A percentile compares a stretch with the other conserved stretches of the same genome.
These are phyloP conservation scores for Criorhina ranunculi DNA, from an alignment of 2,888 invertebrate genomes.

Conservation along the genomic window DNA sequence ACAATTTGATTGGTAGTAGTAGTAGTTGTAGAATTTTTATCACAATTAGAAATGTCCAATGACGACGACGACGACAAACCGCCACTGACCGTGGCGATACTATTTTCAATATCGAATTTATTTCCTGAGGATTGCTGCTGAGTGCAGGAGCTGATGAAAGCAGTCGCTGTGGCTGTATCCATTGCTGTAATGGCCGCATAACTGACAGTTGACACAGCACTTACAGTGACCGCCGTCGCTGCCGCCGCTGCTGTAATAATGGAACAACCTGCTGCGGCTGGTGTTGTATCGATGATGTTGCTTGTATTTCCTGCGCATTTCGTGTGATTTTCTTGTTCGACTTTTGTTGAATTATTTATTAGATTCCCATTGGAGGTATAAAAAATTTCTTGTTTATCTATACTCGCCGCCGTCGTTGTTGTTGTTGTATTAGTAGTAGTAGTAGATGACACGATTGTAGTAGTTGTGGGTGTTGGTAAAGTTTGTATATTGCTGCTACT, in stretches of 20 bases:
- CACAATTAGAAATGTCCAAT: constrained; percentile 46
- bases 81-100: neutral
- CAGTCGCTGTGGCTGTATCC: constrained; percentile 61
- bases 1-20: no score
- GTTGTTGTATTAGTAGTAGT: constrained; percentile 21
- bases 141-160: constrained; percentile 65
- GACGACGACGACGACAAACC: neutral
- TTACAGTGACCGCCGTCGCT: constrained; percentile 20
- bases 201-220: constrained; percentile 36
- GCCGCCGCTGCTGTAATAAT: constrained; percentile 24
- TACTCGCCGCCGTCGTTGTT: constrained; percentile 17
- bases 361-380: constrained; percentile 77
- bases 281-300: constrained; percentile 18
- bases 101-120: constrained; percentile 34
- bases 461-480: constrained; percentile 51
- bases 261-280: constrained; percentile 10
- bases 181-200: constrained; percentile 67
- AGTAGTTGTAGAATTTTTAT: constrained; percentile 55
- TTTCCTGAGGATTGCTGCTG: constrained; percentile 38
- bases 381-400: constrained; percentile 45
- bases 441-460: constrained; percentile 35
- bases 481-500: constrained; percentile 56
- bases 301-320: constrained; percentile 39
- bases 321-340: constrained; percentile 58
- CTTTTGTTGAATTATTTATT: constrained; percentile 79